phyloP scores from a whole-genome alignment of 2,888 invertebrate genomes.

The Andricus curvator region DNA sequence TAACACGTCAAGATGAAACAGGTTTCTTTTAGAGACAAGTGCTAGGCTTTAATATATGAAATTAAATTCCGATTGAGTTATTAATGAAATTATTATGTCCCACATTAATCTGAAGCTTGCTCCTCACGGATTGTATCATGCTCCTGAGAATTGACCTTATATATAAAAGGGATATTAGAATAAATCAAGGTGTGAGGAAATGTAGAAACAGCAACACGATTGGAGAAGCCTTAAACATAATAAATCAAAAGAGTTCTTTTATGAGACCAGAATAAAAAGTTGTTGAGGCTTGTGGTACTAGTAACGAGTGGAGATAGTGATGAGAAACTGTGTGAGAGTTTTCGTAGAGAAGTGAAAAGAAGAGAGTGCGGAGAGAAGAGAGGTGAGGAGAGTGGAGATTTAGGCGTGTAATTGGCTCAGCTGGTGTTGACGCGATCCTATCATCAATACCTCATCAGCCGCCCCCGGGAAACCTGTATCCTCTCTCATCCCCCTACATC shows the following conservation, averaged over 20 bases:
- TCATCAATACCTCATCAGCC: constrained; percentile 84
- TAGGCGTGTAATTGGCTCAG: constrained; percentile 83
- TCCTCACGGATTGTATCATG: not conserved
- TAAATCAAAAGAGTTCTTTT: not conserved
- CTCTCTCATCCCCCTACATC: constrained; percentile 53
- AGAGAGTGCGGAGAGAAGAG: constrained; percentile 49
- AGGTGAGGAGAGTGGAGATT: constrained; percentile 72
- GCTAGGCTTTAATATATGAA: not conserved
- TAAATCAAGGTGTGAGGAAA: not conserved
- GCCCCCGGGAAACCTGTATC: constrained; percentile 77
- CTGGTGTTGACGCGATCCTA: constrained; percentile 82
- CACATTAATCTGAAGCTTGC: not conserved
- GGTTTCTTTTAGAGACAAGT: too few species aligned
- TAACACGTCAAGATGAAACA: too few species aligned
- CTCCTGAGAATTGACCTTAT: constrained; percentile 21
- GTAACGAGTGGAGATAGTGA: not conserved
- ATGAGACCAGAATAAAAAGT: not conserved
- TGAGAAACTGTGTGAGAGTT: constrained; percentile 14
- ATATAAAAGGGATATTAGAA: not conserved
- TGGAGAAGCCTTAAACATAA: not conserved
- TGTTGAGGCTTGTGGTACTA: not conserved
- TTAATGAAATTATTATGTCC: not conserved
- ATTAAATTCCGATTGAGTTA: not conserved
- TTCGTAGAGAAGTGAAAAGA: constrained; percentile 20
- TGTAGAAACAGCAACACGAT: not conserved